Base-by-base conservation (phyloP, 2,113 vertebrate species). In the Notechis scutatus region DNA sequence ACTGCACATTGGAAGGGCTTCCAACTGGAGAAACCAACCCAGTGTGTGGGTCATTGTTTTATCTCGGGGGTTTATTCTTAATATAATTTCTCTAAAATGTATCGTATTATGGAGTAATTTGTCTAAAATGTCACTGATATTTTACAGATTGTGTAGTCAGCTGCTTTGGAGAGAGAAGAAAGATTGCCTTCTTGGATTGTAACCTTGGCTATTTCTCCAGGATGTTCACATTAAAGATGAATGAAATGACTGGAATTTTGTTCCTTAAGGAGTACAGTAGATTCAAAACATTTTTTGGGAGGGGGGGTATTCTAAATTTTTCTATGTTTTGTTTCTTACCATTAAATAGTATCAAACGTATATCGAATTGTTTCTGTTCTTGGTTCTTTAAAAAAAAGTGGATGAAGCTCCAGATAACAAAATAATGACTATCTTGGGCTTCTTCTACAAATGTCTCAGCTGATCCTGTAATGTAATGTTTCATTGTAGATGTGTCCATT, bases 41-140 rank as follows among this genome's bases (percentile, higher is more conserved):
- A 93, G 8, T 12, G 91, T 18, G 29, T 85, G 61, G 87, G 85
- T 5, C 2, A 1, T 42, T 87, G 52, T 92, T 39, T 93, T 69
- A 15, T 50, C 57, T 50, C 45, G 64, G 18, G 15, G 21, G 4
- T 85, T 85, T 93, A 93, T 94, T 94, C 87, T 34, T 26, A 90
- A 91, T 45, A 89, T 54, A 61, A 91, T 90, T 93, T 89, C 4
- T 74, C 92, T 91, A 90, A 86, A 93, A 95, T 93, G 89, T 61
- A 81, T 52, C 89, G 26, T 69, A 93, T 96, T 94, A 93, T 21
- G 54, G 24, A 94, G 86, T 85, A 56, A 94, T 97, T 97, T 95
- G 69, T 95, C 93, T 95, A 96, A 96, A 95, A 96, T 96, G 95
- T 93, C 94, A 94, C 29, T 91, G 90, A 34, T 94, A 52, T 89